These are phyloP conservation scores for Epinephelus awoara DNA, from an alignment of 2,797 vertebrate genomes.

Conservation along the genomic window DNA sequence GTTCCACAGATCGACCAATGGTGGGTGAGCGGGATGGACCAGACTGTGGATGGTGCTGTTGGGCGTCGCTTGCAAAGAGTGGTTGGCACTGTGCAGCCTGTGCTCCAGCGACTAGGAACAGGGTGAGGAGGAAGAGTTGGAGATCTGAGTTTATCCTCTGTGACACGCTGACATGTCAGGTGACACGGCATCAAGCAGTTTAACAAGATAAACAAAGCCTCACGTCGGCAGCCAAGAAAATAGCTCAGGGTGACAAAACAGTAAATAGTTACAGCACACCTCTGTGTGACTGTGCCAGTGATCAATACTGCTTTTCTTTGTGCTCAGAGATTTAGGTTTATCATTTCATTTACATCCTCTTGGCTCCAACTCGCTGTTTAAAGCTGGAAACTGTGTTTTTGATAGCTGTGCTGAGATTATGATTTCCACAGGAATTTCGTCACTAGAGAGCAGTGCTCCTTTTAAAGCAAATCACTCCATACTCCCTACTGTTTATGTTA, in stretches of 20 bases:
- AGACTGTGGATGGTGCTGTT: constrained; percentile 90
- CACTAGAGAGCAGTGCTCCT: background rate
- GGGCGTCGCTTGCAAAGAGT: constrained; percentile 88
- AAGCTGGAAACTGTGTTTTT: background rate
- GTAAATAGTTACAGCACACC: background rate
- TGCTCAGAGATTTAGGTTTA: background rate
- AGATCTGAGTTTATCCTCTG: background rate
- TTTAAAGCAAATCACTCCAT: background rate
- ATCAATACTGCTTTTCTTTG: constrained; percentile 23
- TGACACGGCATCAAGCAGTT: background rate
- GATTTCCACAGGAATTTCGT: background rate
- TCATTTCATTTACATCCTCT: background rate
- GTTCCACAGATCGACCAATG: constrained; percentile 93
- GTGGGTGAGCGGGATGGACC: constrained; percentile 86
- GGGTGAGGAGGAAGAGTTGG: constrained; percentile 21
- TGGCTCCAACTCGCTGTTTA: background rate
- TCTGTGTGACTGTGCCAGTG: background rate
- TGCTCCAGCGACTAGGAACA: constrained; percentile 84
- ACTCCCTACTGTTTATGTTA: background rate
- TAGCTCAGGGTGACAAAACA: background rate
- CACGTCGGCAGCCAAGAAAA: background rate
- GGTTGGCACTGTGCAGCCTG: constrained; percentile 86
- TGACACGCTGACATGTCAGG: background rate
- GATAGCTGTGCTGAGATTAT: background rate
- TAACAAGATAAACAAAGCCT: constrained; percentile 14